These are phyloP conservation scores for Tetrax tetrax DNA, from an alignment of 2,113 vertebrate species.

Conservation along the genomic window DNA sequence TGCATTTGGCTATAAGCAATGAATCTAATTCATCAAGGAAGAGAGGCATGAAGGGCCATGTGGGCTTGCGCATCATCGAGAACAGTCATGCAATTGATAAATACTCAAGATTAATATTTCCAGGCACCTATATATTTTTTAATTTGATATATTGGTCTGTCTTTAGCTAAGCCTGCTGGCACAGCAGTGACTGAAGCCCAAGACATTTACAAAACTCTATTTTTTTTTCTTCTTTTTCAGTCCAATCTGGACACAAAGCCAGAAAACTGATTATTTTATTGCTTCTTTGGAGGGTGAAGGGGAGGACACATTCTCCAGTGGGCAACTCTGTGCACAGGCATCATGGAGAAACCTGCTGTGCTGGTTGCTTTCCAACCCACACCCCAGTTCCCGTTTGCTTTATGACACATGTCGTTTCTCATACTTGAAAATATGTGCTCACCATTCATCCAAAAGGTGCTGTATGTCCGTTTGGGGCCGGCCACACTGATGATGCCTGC, in stretches of 20 bases:
- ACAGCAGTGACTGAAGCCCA: neutral
- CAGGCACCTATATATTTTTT: conserved; percentile 92
- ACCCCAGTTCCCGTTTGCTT: neutral
- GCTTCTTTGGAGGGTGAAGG: neutral
- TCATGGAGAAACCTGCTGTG: neutral
- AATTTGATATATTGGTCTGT: conserved; percentile 97
- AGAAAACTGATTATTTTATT: neutral
- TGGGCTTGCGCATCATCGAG: conserved; percentile 86
- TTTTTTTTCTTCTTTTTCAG: neutral
- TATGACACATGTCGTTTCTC: neutral
- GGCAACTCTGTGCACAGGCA: neutral
- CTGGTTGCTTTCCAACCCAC: neutral
- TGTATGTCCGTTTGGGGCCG: neutral
- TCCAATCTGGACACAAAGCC: neutral
- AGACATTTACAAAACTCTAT: neutral
- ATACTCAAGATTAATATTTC: conserved; percentile 94
- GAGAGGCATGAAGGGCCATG: conserved; percentile 78
- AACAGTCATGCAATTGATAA: conserved; percentile 93
- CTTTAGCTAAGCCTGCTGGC: conserved; percentile 80
- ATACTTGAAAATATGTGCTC: conserved; percentile 26
- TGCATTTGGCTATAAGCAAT: conserved; percentile 84
- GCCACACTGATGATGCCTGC: neutral
- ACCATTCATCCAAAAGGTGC: neutral
- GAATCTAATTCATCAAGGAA: conserved; percentile 81
- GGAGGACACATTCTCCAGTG: neutral